A percentile compares a stretch with the other conserved stretches of the same genome.
Evolutionary conservation across 1,140 invertebrate species (phyloP).

Genomic region (Pinna nobilis): DNA sequence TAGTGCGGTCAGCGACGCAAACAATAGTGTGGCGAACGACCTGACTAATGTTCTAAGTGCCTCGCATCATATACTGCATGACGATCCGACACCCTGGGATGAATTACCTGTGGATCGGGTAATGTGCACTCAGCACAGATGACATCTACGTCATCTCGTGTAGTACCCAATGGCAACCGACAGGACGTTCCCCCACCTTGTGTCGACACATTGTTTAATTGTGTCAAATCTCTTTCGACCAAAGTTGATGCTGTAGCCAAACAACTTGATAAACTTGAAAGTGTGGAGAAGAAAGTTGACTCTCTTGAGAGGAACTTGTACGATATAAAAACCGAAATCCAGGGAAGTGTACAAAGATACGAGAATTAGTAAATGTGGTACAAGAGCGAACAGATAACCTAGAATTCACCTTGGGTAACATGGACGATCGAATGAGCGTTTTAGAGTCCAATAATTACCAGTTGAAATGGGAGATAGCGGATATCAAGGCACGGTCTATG

Average conservation of each 20-base stretch:
- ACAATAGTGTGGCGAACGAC: too few species aligned
- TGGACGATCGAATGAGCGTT: neutral
- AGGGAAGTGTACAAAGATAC: neutral
- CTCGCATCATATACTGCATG: neutral
- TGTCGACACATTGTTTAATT: neutral
- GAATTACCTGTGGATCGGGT: neutral
- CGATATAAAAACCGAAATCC: neutral
- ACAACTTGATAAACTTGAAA: neutral
- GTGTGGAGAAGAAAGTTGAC: neutral
- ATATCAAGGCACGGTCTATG: neutral
- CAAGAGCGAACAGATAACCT: neutral
- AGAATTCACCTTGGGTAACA: neutral
- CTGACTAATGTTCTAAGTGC: neutral
- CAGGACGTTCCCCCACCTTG: neutral
- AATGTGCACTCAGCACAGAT: neutral
- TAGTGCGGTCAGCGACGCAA: too few species aligned
- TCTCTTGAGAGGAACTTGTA: neutral
- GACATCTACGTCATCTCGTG: neutral
- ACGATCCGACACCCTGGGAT: neutral
- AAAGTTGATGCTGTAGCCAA: neutral
- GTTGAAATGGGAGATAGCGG: neutral
- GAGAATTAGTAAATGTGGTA: neutral
- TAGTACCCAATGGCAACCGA: neutral
- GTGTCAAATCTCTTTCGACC: neutral
- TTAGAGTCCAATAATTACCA: neutral